phyloP scores from a whole-genome alignment of 1,140 invertebrate species.

The Drosophila rufa region DNA sequence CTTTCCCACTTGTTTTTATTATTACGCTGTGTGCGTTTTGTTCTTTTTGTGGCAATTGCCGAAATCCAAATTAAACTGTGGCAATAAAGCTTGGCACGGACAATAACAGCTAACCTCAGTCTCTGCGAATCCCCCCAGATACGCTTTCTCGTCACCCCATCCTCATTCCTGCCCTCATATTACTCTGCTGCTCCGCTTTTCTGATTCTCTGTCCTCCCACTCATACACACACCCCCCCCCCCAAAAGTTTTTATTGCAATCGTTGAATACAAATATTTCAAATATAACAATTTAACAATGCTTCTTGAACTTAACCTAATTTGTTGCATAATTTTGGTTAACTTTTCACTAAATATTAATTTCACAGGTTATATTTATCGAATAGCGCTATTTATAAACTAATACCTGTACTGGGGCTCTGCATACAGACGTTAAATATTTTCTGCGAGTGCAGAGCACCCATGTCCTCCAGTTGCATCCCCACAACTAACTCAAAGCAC shows the following conservation, averaged over 20 bases:
- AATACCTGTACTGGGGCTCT: no score
- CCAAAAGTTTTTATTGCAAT: background rate
- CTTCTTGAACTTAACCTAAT: no score
- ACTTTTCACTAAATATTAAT: no score
- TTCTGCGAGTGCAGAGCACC: conserved; percentile 10
- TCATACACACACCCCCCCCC: background rate
- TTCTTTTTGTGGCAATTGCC: conserved; percentile 46
- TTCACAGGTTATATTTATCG: no score
- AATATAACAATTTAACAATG: no score
- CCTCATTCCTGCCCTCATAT: conserved; percentile 5
- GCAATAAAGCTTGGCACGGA: conserved; percentile 51
- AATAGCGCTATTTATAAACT: no score
- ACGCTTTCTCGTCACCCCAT: no score
- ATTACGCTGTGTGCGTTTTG: conserved; percentile 1
- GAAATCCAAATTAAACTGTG: conserved; percentile 58
- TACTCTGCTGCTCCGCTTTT: conserved; percentile 2
- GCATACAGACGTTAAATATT: background rate
- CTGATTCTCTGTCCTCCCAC: no score
- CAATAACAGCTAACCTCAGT: conserved; percentile 36
- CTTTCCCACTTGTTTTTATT: background rate
- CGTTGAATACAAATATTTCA: background rate
- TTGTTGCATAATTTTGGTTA: no score
- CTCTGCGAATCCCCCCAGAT: conserved; percentile 1
- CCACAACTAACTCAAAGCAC: conserved; percentile 32
- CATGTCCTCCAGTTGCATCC: conserved; percentile 16